These are phyloP conservation scores for Chaetogeoica ovagalla DNA, from an alignment of 2,888 invertebrate genomes.

Conservation along the genomic window DNA sequence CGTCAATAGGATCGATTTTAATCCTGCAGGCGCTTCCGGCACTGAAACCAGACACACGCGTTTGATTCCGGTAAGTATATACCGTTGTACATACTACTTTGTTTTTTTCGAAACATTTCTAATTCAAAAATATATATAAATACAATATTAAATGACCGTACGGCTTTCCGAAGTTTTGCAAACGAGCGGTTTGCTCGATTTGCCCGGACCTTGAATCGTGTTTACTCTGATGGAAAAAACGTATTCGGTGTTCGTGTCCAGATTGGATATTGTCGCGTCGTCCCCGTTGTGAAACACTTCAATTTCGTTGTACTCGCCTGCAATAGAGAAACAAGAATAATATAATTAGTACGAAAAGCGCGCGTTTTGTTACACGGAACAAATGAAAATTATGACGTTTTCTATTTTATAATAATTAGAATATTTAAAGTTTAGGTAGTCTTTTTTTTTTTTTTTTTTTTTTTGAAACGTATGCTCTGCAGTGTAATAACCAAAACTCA, in stretches of 20 bases:
- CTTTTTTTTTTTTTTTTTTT: too few species aligned
- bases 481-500: too few species aligned
- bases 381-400: too few species aligned
- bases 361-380: too few species aligned
- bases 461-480: too few species aligned
- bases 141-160: background rate
- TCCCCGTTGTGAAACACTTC: constrained; percentile 46
- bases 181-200: constrained; percentile 40
- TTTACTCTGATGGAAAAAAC: constrained; percentile 42
- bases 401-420: too few species aligned
- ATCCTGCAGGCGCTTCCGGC: constrained; percentile 67
- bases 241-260: constrained; percentile 29
- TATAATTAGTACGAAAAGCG: background rate
- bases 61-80: background rate
- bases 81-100: too few species aligned
- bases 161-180: constrained; percentile 42
- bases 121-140: background rate
- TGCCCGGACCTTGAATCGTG: constrained; percentile 30
- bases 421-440: too few species aligned
- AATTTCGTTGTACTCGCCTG: constrained; percentile 44
- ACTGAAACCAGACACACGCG: constrained; percentile 59
- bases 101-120: background rate
- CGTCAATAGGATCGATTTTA: constrained; percentile 67
- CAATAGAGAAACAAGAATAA: background rate
- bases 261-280: constrained; percentile 36